Evolutionary conservation across 2,797 vertebrate species (phyloP), one percentile per base, ranked within the genome.

Genomic region (Pelodytes ibericus): DNA sequence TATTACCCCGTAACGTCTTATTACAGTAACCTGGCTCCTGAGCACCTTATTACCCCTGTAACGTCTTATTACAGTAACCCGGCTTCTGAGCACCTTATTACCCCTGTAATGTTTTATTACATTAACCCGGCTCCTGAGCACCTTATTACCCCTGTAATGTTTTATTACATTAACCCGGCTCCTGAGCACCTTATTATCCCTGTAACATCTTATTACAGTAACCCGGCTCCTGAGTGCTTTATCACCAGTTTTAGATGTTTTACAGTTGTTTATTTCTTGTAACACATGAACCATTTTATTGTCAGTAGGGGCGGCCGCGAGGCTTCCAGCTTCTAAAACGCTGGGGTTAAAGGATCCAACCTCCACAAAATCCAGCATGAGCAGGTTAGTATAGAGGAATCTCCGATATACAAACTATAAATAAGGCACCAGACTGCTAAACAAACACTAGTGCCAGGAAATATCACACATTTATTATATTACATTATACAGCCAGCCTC

Each of bases 371-470:
- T 47, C 20, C 59, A 74, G 33, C 33, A 10, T 20, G 4, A 4
- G 53, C 71, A 73, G 77, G 77, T 79, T 73, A 69, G 64, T 3
- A 27, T 2, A 4, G 16, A 6, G 29, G 29, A 16, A 61, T n/a
- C n/a, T n/a, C n/a, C n/a, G n/a, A n/a, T n/a, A n/a, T n/a, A n/a
- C n/a, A n/a, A n/a, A n/a, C n/a, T n/a, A n/a, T n/a, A n/a, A n/a
- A n/a, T n/a, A n/a, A n/a, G n/a, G n/a, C n/a, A n/a, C n/a, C n/a
- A n/a, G n/a, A n/a, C n/a, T n/a, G n/a, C n/a, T n/a, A n/a, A n/a
- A n/a, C n/a, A n/a, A n/a, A n/a, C n/a, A n/a, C n/a, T n/a, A n/a
- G n/a, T n/a, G n/a, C n/a, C n/a, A n/a, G n/a, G n/a, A n/a, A n/a
- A n/a, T n/a, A n/a, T n/a, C n/a, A n/a, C n/a, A n/a, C n/a, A n/a